Conservation (phyloP, 2,888 invertebrate species). For the Leucania comma region DNA sequence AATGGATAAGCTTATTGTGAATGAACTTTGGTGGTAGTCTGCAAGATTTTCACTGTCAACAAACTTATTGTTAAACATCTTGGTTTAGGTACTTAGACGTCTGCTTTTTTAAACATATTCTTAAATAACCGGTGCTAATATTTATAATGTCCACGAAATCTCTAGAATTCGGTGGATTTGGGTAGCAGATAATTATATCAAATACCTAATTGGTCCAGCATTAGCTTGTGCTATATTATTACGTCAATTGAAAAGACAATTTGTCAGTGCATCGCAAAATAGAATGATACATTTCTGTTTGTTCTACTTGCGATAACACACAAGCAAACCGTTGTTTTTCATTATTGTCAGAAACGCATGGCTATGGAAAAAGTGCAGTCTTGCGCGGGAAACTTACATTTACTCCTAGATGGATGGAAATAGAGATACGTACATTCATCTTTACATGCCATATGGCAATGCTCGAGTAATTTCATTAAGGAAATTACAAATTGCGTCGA, state of each 20-base stretch:
- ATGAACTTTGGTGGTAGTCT: slow-evolving; percentile 21
- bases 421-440: slow-evolving; percentile 45
- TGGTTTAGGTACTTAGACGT: background rate
- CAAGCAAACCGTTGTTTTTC: background rate
- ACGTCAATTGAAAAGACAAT: slow-evolving; percentile 8
- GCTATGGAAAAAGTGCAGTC: background rate
- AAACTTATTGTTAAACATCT: background rate
- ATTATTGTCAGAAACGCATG: slow-evolving; percentile 1
- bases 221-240: background rate
- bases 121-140: background rate
- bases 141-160: background rate
- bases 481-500: slow-evolving; percentile 57
- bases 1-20: slow-evolving; percentile 2
- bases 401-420: slow-evolving; percentile 31
- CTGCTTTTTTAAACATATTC: background rate
- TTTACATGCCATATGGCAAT: slow-evolving; percentile 49
- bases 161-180: background rate
- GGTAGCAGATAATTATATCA: background rate
- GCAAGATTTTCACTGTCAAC: background rate
- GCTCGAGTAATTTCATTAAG: slow-evolving; percentile 51
- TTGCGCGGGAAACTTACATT: slow-evolving; percentile 22
- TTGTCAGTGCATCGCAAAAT: slow-evolving; percentile 1
- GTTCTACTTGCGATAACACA: slow-evolving; percentile 4
- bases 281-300: background rate
- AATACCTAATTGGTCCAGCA: background rate